Conservation (phyloP, 1,140 invertebrate genomes). For the Prorops nasuta region DNA sequence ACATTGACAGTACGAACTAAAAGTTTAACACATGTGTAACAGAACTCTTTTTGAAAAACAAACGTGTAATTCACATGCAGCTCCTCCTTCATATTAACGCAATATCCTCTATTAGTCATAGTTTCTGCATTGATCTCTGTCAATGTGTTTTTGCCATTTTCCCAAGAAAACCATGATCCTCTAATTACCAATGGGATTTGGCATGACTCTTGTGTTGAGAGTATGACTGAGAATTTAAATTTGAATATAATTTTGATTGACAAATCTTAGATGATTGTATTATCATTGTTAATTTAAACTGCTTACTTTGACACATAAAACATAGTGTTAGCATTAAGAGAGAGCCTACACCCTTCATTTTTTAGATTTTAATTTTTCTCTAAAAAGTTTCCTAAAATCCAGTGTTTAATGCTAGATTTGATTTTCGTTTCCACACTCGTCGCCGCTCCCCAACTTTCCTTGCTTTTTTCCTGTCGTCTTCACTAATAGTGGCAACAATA, state of each 20-base stretch:
- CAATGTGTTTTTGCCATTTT: slow-evolving; percentile 78
- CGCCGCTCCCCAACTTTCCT: no score
- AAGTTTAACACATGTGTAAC: slow-evolving; percentile 83
- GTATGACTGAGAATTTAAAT: background rate
- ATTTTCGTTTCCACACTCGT: no score
- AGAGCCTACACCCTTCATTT: slow-evolving; percentile 1
- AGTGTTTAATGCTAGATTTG: no score
- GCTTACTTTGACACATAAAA: background rate
- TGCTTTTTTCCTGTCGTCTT: no score
- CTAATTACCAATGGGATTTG: slow-evolving; percentile 73
- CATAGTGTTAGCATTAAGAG: background rate
- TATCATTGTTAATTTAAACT: background rate
- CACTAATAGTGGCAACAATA: no score
- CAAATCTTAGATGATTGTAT: background rate
- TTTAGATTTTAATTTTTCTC: no score
- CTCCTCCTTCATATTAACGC: slow-evolving; percentile 69
- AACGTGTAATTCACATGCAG: slow-evolving; percentile 84
- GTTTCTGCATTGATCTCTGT: slow-evolving; percentile 78
- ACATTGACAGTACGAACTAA: slow-evolving; percentile 87
- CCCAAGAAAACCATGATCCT: slow-evolving; percentile 89
- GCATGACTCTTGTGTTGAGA: slow-evolving; percentile 30
- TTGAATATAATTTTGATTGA: background rate
- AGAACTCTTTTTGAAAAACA: slow-evolving; percentile 71
- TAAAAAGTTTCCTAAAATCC: no score
- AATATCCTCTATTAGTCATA: slow-evolving; percentile 73